Evolutionary conservation across 2,888 invertebrate species (phyloP), one percentile per base, ranked within the genome.

Genomic region (Drosophila mercatorum): DNA sequence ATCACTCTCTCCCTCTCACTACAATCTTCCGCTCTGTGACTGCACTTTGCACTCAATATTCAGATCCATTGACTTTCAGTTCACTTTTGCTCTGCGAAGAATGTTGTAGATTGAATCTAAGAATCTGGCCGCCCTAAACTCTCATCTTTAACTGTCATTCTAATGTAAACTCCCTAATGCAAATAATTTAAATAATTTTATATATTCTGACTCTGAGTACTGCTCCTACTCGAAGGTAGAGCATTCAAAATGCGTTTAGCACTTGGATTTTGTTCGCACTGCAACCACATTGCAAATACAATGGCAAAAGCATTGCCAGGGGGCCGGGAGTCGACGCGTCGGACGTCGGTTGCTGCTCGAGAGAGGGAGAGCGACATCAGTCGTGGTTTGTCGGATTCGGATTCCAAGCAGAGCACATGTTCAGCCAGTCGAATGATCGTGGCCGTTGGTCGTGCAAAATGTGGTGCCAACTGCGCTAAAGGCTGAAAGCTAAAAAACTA

Each of bases 251-350:
- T 55, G 55, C 78, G 52, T 11, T 5, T 4, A 2, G 14, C 14
- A 8, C 26, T 6, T 22, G 64, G 41, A 28, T 12, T 14, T 47
- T n/a, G 68, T 80, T 58, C 28, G 58, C 62, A 51, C 40, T 88
- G 83, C 88, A 83, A 14, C 60, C 46, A 61, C 34, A 80, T 59
- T 87, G 87, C 87, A 83, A 83, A 81, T 67, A 68, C 63, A 57
- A 58, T 36, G 55, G 71, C 55, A 40, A 67, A 57, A 59, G 63
- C 52, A 57, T 28, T 65, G 69, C 56, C 63, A 59, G 67, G 56
- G 68, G 56, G 65, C 65, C 46, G 57, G 49, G 59, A 51, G 53
- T 59, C 31, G 31, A n/a, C 14, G 31, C 49, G n/a, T 49, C 49
- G n/a, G 26, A 12, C 40, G 40, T 40, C 31, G 28, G 28, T 3